A percentile compares a stretch with the other conserved stretches of the same genome.
These are phyloP conservation scores for Anoplius nigerrimus DNA, from an alignment of 2,888 invertebrate species.

Conservation along the genomic window DNA sequence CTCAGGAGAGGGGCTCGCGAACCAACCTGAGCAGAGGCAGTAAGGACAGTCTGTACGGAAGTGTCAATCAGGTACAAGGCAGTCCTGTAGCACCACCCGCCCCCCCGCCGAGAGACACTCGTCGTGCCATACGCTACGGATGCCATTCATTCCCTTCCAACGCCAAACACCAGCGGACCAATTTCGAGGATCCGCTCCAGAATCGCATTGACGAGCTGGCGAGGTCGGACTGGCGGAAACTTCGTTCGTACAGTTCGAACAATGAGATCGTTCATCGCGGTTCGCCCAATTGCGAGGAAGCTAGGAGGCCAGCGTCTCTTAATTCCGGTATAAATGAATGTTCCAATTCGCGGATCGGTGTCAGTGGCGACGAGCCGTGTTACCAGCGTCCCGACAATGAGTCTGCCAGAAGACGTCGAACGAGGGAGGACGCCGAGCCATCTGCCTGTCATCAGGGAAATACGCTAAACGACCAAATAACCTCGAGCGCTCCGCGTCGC, in stretches of 20 bases:
- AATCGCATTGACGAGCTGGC: constrained; percentile 15
- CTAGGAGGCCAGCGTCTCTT: constrained; percentile 36
- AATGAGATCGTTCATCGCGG: constrained; percentile 37
- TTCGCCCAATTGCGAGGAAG: neutral
- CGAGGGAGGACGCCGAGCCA: constrained; percentile 37
- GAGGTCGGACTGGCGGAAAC: constrained; percentile 14
- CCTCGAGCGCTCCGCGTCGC: constrained; percentile 26
- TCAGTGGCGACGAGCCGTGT: too few relatives aligned
- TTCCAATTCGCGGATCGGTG: too few relatives aligned
- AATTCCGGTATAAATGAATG: constrained; percentile 11
- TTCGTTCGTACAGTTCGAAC: constrained; percentile 36
- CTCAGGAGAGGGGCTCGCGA: constrained; percentile 32
- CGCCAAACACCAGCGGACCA: constrained; percentile 33
- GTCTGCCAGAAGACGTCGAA: neutral
- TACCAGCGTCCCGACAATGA: too few relatives aligned
- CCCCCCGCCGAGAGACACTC: constrained; percentile 87
- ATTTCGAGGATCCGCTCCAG: neutral
- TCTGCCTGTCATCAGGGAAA: constrained; percentile 45
- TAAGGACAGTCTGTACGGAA: neutral
- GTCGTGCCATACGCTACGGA: constrained; percentile 58
- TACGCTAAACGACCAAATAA: constrained; percentile 48
- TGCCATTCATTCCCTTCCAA: constrained; percentile 50
- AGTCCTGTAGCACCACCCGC: constrained; percentile 78
- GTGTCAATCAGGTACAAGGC: neutral
- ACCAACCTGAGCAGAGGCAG: neutral